Conservation (phyloP, 2,797 vertebrate species). For the Danio albolineatus region DNA sequence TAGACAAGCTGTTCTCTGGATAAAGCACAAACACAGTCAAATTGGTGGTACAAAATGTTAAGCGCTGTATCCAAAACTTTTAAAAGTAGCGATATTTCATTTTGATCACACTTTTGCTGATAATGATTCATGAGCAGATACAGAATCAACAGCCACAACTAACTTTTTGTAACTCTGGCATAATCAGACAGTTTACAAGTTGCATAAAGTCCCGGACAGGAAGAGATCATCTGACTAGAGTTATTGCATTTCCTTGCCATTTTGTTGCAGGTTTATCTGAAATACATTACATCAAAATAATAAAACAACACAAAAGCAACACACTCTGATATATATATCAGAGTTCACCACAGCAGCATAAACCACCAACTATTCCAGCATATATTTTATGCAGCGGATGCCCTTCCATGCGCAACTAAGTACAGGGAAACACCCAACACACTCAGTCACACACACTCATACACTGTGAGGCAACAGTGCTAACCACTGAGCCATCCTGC, state of each 20-base stretch:
- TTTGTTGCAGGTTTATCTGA: neutral
- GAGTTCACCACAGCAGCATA: too few relatives aligned
- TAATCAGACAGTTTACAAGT: neutral
- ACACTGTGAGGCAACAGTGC: too few relatives aligned
- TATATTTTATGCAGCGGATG: too few relatives aligned
- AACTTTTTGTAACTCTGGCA: neutral
- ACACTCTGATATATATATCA: too few relatives aligned
- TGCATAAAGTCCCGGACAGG: neutral
- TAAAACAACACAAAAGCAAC: neutral
- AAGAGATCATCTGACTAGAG: neutral
- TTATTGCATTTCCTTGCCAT: neutral
- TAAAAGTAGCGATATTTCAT: neutral
- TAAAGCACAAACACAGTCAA: constrained; percentile 42
- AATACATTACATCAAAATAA: too few relatives aligned
- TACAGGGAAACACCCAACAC: too few relatives aligned
- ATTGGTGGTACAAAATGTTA: constrained; percentile 30
- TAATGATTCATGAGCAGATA: neutral
- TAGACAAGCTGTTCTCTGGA: constrained; percentile 49
- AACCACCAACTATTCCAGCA: too few relatives aligned
- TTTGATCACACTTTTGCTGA: neutral
- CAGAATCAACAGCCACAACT: neutral
- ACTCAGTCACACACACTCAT: too few relatives aligned
- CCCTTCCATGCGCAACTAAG: too few relatives aligned
- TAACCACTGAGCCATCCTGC: too few relatives aligned
- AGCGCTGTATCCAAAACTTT: constrained; percentile 31